These are phyloP conservation scores for Cataglyphis hispanica DNA, from an alignment of 1,140 invertebrate genomes.

Conservation along the genomic window DNA sequence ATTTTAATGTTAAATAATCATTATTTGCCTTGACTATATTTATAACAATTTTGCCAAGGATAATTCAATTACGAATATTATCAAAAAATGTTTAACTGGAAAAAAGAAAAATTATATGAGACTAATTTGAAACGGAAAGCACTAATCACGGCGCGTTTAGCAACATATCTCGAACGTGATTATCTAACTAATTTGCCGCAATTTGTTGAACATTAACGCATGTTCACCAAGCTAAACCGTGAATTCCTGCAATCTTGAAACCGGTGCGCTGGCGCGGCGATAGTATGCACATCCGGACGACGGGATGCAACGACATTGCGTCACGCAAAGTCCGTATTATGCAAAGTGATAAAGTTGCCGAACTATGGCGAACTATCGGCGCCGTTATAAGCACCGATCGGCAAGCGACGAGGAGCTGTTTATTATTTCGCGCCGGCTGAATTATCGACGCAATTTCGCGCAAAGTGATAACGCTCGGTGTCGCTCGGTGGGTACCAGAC, in stretches of 20 bases:
- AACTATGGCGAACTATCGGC: background rate
- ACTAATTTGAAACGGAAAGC: background rate
- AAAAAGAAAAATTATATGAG: background rate
- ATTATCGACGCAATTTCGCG: slow-evolving; percentile 47
- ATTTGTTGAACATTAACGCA: slow-evolving; percentile 16
- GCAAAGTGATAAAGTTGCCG: slow-evolving; percentile 35
- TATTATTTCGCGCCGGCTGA: slow-evolving; percentile 42
- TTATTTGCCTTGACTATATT: background rate
- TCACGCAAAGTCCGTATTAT: slow-evolving; percentile 45
- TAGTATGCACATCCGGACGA: background rate
- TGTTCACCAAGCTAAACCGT: background rate
- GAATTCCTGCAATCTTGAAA: background rate
- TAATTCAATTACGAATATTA: background rate
- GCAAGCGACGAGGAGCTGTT: background rate
- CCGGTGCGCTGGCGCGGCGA: background rate
- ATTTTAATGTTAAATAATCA: background rate
- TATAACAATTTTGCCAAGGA: background rate
- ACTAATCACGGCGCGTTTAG: slow-evolving; percentile 3
- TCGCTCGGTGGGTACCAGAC: too few relatives aligned
- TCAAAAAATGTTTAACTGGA: background rate
- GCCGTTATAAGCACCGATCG: background rate
- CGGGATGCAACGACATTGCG: slow-evolving; percentile 10
- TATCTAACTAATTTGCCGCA: slow-evolving; percentile 27
- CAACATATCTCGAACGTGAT: slow-evolving; percentile 22
- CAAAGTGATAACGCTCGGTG: slow-evolving; percentile 19